A percentile compares a stretch with the other conserved stretches of the same genome.
phyloP scores from a whole-genome alignment of 64 coral and sea anemone genomes.

The Montipora capricornis region DNA sequence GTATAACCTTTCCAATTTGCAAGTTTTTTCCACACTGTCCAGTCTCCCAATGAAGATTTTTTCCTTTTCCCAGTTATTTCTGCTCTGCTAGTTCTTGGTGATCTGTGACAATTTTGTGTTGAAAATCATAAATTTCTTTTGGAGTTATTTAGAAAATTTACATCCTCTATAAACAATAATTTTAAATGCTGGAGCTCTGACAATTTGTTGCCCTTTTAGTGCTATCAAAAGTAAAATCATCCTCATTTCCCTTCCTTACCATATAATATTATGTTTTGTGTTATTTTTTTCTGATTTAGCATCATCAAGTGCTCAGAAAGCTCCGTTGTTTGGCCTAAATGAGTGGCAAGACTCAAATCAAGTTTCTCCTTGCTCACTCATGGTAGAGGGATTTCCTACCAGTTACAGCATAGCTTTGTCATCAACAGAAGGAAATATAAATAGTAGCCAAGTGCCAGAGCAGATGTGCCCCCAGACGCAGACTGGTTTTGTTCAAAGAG shows the following conservation, averaged over 20 bases:
- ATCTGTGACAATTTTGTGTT: too few relatives aligned
- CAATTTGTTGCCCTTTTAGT: too few relatives aligned
- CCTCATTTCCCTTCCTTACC: neutral
- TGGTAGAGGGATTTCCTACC: neutral
- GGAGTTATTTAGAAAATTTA: too few relatives aligned
- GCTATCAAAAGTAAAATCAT: too few relatives aligned
- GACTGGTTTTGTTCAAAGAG: constrained; percentile 1
- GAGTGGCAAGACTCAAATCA: constrained; percentile 9
- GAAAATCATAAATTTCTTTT: too few relatives aligned
- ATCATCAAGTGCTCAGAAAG: constrained; percentile 5
- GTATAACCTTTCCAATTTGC: too few relatives aligned
- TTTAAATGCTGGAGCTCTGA: too few relatives aligned
- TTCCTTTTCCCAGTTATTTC: too few relatives aligned
- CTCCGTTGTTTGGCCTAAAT: neutral
- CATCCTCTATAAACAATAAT: too few relatives aligned
- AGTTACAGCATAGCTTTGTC: constrained; percentile 37
- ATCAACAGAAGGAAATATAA: constrained; percentile 3
- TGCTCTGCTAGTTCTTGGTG: too few relatives aligned
- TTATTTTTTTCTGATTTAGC: neutral
- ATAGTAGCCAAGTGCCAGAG: neutral
- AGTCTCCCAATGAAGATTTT: too few relatives aligned
- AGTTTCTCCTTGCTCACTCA: neutral
- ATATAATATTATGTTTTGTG: neutral
- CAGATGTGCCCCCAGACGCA: neutral
- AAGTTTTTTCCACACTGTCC: too few relatives aligned